Evolutionary conservation across 2,888 invertebrate genomes (phyloP), one percentile per base, ranked within the genome.

Genomic region (Apamea anceps): DNA sequence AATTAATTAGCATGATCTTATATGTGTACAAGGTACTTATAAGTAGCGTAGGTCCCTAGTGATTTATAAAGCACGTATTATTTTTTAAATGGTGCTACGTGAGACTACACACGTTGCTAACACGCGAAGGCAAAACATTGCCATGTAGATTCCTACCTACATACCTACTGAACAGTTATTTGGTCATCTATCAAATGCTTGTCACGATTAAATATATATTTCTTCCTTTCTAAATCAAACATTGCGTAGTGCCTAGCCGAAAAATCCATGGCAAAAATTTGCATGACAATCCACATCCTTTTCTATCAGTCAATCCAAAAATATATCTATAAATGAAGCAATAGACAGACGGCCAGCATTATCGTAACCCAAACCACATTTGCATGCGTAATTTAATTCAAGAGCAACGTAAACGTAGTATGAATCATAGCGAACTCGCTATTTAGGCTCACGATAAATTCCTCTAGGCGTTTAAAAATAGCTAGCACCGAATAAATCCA

Each of bases 381-480:
- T 68, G 85, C 73, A 85, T 78, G 76, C 57, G 63, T 78, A 82
- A 84, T 82, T 71, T 77, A 82, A 79, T 77, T 37, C 57, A 54
- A 62, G 72, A 83, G 28, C 74, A 81, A 77, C 80, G 78, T 81
- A 75, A 80, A 80, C 66, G 77, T 80, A 82, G 78, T 73, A 84
- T 89, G 89, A 89, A 86, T 89, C 89, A 89, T 79, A 80, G 79
- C 67, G 25, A 63, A 74, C 82, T 84, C 79, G 63, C 82, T 77
- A 75, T 81, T 77, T 71, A 77, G 74, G 65, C 79, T 70, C 75
- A 78, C 77, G 72, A 90, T 89, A 89, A 88, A 89, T 86, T 85
- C 81, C 85, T 85, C 82, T 87, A 86, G 81, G 65, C 81, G 77
- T 82, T 81, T 87, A 90, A 89, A 90, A 90, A 87, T 89, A 90